Evolutionary conservation across 1,140 invertebrate species (phyloP).

Genomic region (Aphidius ervi): DNA sequence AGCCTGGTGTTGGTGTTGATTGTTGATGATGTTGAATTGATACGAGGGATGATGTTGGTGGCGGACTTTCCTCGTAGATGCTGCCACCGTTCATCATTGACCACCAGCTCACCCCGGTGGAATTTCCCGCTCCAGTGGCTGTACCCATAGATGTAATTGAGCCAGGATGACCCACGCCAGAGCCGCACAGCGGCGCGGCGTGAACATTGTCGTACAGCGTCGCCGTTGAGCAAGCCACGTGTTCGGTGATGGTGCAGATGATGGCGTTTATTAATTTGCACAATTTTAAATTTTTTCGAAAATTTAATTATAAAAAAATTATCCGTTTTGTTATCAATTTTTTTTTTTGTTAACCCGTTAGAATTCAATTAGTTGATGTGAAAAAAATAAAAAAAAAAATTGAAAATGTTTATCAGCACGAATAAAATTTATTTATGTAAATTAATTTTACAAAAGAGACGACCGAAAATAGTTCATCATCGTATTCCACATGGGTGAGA

Average conservation of each 20-base stretch:
- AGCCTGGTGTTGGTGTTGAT: constrained; percentile 43
- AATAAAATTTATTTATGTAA: background rate
- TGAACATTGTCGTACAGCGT: constrained; percentile 75
- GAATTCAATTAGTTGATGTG: too few relatives aligned
- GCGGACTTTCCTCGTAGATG: constrained; percentile 70
- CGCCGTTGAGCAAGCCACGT: constrained; percentile 74
- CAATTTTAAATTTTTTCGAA: constrained; percentile 21
- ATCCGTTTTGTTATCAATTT: constrained; percentile 9
- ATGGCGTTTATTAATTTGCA: constrained; percentile 45
- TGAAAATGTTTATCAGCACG: too few relatives aligned
- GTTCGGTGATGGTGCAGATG: constrained; percentile 70
- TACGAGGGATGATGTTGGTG: constrained; percentile 51
- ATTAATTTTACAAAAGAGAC: constrained; percentile 11
- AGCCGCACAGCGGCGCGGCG: constrained; percentile 62
- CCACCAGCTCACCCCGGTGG: constrained; percentile 76
- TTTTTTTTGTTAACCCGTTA: background rate
- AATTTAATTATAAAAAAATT: constrained; percentile 12
- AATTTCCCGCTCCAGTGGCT: constrained; percentile 72
- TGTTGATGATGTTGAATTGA: constrained; percentile 51
- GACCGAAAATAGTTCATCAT: constrained; percentile 8
- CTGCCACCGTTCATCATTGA: constrained; percentile 72
- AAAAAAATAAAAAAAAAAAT: too few relatives aligned
- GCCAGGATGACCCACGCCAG: constrained; percentile 64
- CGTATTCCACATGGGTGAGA: constrained; percentile 4
- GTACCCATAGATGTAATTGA: constrained; percentile 65